Base-by-base conservation (phyloP, 2,888 invertebrate genomes). In the Sceliomorpha sp. region DNA sequence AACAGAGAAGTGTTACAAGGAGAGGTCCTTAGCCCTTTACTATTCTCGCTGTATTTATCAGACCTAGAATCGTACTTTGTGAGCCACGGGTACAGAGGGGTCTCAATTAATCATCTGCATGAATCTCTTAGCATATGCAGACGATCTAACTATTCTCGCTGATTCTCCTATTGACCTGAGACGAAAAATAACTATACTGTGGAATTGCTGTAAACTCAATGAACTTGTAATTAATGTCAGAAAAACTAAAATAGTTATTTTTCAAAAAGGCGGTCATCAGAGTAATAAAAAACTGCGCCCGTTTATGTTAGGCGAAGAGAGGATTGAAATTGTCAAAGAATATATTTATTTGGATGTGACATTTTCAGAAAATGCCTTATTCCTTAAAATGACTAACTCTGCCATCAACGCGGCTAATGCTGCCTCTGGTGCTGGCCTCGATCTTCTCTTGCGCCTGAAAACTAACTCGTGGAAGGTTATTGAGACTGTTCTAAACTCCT, bases 381-480 rank as follows among this genome's bases (percentile, higher is more conserved):
- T 27, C n/a, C 1, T 10, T 1, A 26, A 27, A 17, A 50, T 50
- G 39, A 5, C 36, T 1, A 37, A 17, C 7, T 6, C n/a, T 8
- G 26, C 39, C 7, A 7, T 50, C 7, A 39, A 20, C 2, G 17
- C 14, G 2, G 10, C 50, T 0, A 39, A 37, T n/a, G 2, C 7
- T 0, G 39, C 50, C 1, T n/a, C 4, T 1, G 50, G 27, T 1
- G 15, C 50, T 2, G n/a, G 14, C 2, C 1, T 39, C 0, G 39
- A 39, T 12, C 29, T 40, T 1, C 4, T 51, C 1, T 12, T n/a
- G 2, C 17, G n/a, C 6, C 0, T 32, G 4, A 40, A 20, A 13
- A 51, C 31, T 6, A 32, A 29, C n/a, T 31, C 51, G 0, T 51
- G 40, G 51, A 17, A 17, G 5, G 31, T 40, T 1, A 40, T 51